A percentile compares a stretch with the other conserved stretches of the same genome.
These are phyloP conservation scores for Drosophila insularis DNA, from an alignment of 1,140 invertebrate species.

Conservation along the genomic window DNA sequence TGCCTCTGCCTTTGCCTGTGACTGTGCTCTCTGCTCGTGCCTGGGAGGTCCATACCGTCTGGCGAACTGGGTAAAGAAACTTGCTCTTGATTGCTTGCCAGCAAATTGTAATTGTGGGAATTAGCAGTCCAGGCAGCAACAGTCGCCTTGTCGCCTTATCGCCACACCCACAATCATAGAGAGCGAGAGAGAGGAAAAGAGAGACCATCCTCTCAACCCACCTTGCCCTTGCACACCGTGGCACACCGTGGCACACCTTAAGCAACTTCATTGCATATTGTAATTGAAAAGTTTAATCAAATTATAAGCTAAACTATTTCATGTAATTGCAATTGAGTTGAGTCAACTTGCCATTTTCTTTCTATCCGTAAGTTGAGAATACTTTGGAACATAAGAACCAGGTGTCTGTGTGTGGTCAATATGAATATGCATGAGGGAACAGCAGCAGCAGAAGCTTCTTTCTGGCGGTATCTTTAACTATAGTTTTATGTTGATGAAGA, in stretches of 20 bases:
- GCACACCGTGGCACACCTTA: slow-evolving; percentile 11
- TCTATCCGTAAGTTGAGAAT: slow-evolving; percentile 8
- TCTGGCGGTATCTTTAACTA: background rate
- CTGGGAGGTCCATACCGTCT: slow-evolving; percentile 40
- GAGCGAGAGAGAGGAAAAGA: too few species aligned
- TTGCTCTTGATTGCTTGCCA: slow-evolving; percentile 74
- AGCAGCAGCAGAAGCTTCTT: background rate
- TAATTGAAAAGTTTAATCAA: slow-evolving; percentile 80
- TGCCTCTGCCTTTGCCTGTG: slow-evolving; percentile 5
- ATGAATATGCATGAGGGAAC: slow-evolving; percentile 66
- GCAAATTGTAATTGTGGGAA: slow-evolving; percentile 79
- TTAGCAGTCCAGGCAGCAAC: slow-evolving; percentile 60
- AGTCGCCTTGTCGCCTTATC: slow-evolving; percentile 9
- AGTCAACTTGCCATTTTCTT: slow-evolving; percentile 28
- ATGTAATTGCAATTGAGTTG: slow-evolving; percentile 73
- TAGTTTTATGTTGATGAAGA: slow-evolving; percentile 3
- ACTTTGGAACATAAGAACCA: background rate
- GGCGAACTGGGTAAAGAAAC: slow-evolving; percentile 9
- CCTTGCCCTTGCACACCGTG: background rate
- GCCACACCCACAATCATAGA: slow-evolving; percentile 2
- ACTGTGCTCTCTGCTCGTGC: slow-evolving; percentile 32
- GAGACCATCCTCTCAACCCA: too few species aligned
- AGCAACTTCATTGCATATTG: slow-evolving; percentile 78
- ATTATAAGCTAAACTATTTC: slow-evolving; percentile 74
- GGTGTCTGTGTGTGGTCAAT: slow-evolving; percentile 63